Conservation (phyloP, 2,113 vertebrate genomes). For the Thunnus maccoyii region DNA sequence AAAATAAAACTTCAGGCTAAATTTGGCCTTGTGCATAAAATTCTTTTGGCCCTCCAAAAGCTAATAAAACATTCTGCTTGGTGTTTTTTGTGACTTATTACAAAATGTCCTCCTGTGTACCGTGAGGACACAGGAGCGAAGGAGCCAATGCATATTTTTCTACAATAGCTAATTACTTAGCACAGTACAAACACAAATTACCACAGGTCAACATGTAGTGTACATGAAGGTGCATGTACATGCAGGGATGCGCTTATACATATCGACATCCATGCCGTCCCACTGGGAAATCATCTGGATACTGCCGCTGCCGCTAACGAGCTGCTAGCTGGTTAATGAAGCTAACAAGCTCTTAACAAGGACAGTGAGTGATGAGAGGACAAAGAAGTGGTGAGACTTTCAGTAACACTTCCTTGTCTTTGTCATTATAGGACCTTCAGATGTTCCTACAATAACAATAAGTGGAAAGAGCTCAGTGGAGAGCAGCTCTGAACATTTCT, state of each 20-base stretch:
- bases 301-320: neutral
- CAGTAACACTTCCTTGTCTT: neutral
- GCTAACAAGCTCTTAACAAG: slow-evolving; percentile 29
- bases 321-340: slow-evolving; percentile 27
- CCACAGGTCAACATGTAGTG: neutral
- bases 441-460: neutral
- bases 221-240: slow-evolving; percentile 6
- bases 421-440: neutral
- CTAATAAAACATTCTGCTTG: neutral
- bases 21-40: neutral
- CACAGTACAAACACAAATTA: neutral
- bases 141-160: neutral
- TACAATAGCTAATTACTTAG: too few relatives aligned
- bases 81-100: neutral
- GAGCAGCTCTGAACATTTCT: slow-evolving; percentile 19
- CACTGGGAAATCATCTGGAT: slow-evolving; percentile 33
- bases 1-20: neutral
- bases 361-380: slow-evolving; percentile 29
- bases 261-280: neutral
- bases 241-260: slow-evolving; percentile 10
- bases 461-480: neutral
- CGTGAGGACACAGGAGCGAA: neutral
- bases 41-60: neutral
- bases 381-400: neutral
- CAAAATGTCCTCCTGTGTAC: neutral